These are phyloP conservation scores for Syrphus vitripennis DNA, from an alignment of 2,888 invertebrate genomes.

Conservation along the genomic window DNA sequence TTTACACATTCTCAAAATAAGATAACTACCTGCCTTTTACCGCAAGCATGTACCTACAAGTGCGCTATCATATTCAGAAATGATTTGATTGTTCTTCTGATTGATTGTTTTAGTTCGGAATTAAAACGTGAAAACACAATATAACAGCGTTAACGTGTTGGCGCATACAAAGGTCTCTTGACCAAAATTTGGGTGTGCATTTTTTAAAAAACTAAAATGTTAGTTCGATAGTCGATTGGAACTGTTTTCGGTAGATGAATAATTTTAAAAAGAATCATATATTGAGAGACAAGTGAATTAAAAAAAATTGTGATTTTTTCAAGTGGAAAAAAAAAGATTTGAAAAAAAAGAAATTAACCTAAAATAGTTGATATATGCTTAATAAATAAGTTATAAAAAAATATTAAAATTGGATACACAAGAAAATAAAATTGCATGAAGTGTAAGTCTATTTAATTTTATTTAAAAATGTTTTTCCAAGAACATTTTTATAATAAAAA, in stretches of 20 bases:
- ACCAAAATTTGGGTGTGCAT: neutral
- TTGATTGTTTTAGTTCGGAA: conserved; percentile 39
- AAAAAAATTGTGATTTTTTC: neutral
- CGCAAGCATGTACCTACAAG: neutral
- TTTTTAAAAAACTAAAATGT: neutral
- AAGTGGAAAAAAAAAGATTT: neutral
- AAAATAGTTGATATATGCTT: neutral
- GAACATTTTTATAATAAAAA: neutral
- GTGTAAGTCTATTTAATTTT: neutral
- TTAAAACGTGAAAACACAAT: conserved; percentile 23
- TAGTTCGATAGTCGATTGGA: neutral
- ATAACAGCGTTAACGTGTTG: conserved; percentile 8
- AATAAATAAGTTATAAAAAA: neutral
- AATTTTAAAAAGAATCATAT: neutral
- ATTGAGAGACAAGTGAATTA: neutral
- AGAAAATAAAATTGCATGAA: neutral
- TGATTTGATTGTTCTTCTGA: conserved; percentile 27
- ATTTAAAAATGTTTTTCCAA: neutral
- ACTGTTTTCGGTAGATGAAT: neutral
- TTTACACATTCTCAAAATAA: neutral
- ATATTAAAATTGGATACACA: neutral
- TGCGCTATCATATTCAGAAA: conserved; percentile 15
- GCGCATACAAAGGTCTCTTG: neutral
- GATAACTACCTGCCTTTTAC: neutral
- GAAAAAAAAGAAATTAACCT: neutral